Evolutionary conservation across 1,140 invertebrate species (phyloP), one percentile per base, ranked within the genome.

Genomic region (Papilio helenus): DNA sequence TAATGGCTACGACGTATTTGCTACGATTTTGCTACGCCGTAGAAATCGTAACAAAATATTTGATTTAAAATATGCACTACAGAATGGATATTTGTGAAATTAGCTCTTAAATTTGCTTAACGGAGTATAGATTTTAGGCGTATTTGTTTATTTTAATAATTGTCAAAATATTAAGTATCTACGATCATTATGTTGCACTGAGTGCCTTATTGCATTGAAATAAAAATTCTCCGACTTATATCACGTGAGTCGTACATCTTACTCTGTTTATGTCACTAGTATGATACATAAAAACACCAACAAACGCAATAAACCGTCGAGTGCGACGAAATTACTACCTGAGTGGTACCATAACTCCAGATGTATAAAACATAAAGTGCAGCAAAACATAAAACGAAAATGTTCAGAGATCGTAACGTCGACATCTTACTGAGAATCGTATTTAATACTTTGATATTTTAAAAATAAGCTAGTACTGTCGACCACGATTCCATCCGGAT

Each of bases 341-440:
- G 72, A 73, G 72, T 73, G 72, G 72, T 73, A 46, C 72, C 72
- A 73, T 73, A 73, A 73, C 72, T 73, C 72, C 20, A 49, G 42
- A 73, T 44, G 72, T 73, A 61, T 61, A 46, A 12, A 72, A 7
- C 71, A 46, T 72, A 73, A 73, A 73, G 72, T 73, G 72, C 42
- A 73, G 42, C 20, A 44, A 23, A 49, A 49, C 20, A 73, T 73
- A 73, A 73, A 73, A 73, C 42, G 72, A 73, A 73, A 73, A 73
- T 73, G n/a, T 73, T 73, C 44, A 12, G 12, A 49, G 72, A 73
- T 73, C 42, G 44, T 73, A 73, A 44, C 39, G 16, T 12, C 39
- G n/a, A 61, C 58, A n/a, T 72, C 29, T 46, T 72, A 72, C 72
- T 16, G 34, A 34, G 65, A 46, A 68, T 34, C 16, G 26, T 8